Conservation (phyloP, 2,113 vertebrate genomes). For the Petrocephalus microphthalmus region DNA sequence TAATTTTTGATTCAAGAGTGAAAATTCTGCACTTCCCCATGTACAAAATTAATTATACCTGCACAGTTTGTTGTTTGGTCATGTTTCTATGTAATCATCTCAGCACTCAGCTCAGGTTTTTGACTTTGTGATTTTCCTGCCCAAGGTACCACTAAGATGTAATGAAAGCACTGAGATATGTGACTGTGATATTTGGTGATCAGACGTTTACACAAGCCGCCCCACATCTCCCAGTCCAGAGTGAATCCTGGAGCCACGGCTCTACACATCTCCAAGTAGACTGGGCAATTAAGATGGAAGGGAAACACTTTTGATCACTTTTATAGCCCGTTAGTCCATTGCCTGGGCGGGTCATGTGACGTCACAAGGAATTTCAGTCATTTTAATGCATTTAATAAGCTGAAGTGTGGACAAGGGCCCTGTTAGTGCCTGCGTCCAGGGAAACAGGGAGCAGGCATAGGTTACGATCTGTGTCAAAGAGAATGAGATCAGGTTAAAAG, state of each 20-base stretch:
- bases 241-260: not conserved
- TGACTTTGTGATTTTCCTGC: not conserved
- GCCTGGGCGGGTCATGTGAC: not conserved
- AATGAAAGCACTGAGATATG: not conserved
- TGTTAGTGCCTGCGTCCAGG: not conserved
- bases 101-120: not conserved
- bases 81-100: not conserved
- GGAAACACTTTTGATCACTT: not conserved
- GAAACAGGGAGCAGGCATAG: slow-evolving; percentile 15
- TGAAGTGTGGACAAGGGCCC: not conserved
- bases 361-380: not conserved
- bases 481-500: slow-evolving; percentile 61
- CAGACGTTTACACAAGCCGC: not conserved
- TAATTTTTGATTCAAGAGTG: not conserved
- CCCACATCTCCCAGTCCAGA: not conserved
- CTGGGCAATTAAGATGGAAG: not conserved
- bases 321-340: not conserved
- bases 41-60: not conserved
- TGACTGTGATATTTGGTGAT: not conserved
- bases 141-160: not conserved
- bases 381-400: not conserved
- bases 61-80: not conserved
- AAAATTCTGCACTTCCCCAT: not conserved
- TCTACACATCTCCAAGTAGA: not conserved
- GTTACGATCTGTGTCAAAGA: slow-evolving; percentile 47